Base-by-base conservation (phyloP, 2,113 vertebrate species). In the Tragelaphus imberbis region DNA sequence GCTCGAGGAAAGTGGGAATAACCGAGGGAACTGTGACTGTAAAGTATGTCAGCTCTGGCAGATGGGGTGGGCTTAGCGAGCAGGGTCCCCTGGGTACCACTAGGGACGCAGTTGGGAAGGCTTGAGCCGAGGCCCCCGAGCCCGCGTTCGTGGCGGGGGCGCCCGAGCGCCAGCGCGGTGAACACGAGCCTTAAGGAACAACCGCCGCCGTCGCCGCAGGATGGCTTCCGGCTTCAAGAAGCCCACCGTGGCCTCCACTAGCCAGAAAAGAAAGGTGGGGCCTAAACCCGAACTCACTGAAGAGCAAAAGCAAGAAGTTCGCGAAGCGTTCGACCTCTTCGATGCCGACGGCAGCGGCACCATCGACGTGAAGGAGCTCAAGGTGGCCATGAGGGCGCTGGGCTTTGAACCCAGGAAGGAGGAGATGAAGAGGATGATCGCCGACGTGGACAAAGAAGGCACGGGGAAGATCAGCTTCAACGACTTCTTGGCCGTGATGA, bases 361-460 rank as follows among this genome's bases (percentile, higher is more conserved):
- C 97, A 99, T 99, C 2, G 99, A 99, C 8, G 99, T 99, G 33
- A 99, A 99, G 97, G 99, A 99, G 95, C 98, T 99, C 49, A 99
- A 99, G 99, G 99, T 99, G 75, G 99, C 99, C 44, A 99, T 99
- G 99, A 98, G 99, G 98, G 99, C 99, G 0, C 98, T 99, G 84
- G 99, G 99, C 4, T 99, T 99, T 95, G 99, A 99, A 90, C 99
- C 99, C 30, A 99, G 99, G 96, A 99, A 99, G 92, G 99, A 99
- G 88, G 99, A 99, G 97, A 99, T 99, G 96, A 99, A 99, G 98
- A 99, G 99, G 98, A 99, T 99, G 98, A 99, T 99, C 28, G 95
- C 98, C 3, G 99, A 99, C 55, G 99, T 99, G 6, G 99, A 99
- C 98, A 99, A 99, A 84, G 99, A 99, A 7, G 99, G 99, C 61